Conservation (phyloP, 2,888 invertebrate species). For the Pyrrhosoma nymphula region DNA sequence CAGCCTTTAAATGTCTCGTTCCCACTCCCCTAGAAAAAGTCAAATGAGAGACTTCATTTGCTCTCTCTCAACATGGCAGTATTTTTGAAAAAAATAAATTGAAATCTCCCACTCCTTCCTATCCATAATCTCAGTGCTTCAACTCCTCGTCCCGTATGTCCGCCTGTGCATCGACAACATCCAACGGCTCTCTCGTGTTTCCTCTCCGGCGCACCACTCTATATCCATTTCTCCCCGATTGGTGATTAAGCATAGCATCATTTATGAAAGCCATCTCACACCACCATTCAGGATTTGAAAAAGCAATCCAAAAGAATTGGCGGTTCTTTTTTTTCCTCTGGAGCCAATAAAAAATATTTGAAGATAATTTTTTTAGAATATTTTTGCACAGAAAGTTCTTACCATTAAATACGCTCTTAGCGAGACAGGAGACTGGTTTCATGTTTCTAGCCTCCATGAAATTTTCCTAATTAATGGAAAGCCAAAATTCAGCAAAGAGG, state of each 20-base stretch:
- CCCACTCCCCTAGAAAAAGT: background rate
- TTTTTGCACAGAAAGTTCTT: background rate
- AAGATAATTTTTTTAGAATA: background rate
- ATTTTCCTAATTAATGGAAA: background rate
- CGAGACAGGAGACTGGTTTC: background rate
- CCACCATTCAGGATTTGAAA: background rate
- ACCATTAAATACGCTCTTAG: background rate
- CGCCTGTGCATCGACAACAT: background rate
- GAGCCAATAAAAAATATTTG: background rate
- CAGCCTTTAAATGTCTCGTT: background rate
- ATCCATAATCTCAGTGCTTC: background rate
- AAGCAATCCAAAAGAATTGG: background rate
- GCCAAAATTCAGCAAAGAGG: constrained; percentile 16
- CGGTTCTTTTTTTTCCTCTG: background rate
- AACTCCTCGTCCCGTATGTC: background rate
- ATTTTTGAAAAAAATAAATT: background rate
- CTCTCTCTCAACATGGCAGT: background rate
- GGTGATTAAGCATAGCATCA: constrained; percentile 40
- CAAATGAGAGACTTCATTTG: background rate
- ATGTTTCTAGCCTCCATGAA: background rate
- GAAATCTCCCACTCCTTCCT: background rate
- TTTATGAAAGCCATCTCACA: constrained; percentile 14
- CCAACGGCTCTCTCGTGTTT: background rate
- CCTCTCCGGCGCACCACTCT: background rate
- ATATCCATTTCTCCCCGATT: background rate